A percentile compares a stretch with the other conserved stretches of the same genome.
These are phyloP conservation scores for Myrmecobius fasciatus DNA, from an alignment of 2,113 vertebrate species.

Conservation along the genomic window DNA sequence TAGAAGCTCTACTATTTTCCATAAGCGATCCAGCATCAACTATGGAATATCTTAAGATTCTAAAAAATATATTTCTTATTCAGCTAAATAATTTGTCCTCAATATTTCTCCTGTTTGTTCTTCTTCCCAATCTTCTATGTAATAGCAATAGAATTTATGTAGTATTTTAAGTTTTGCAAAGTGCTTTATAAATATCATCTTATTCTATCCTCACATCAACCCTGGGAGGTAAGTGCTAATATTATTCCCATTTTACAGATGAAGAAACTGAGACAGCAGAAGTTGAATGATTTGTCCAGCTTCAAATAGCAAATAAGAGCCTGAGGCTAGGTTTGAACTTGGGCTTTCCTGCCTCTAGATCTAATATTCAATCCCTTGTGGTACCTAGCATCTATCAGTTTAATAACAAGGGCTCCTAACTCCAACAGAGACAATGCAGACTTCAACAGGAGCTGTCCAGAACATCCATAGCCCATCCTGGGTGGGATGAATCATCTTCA, in stretches of 20 bases:
- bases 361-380: not conserved
- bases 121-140: not conserved
- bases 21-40: not conserved
- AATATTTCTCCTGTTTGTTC: not conserved
- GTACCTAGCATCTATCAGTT: not conserved
- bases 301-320: not conserved
- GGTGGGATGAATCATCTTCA: slow-evolving; percentile 25
- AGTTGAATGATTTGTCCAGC: not conserved
- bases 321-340: not conserved
- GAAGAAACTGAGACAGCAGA: not conserved
- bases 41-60: not conserved
- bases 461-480: not conserved
- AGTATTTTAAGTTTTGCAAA: not conserved
- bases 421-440: not conserved
- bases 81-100: not conserved
- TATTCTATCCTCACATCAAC: not conserved
- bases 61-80: not conserved
- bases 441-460: not conserved
- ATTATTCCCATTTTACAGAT: not conserved
- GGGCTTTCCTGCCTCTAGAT: not conserved
- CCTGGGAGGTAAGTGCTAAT: not conserved
- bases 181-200: not conserved
- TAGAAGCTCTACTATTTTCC: not conserved
- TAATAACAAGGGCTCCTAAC: not conserved
- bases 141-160: not conserved